These are phyloP conservation scores for Tetraodon nigroviridis DNA, from an alignment of 2,113 vertebrate species.

Conservation along the genomic window DNA sequence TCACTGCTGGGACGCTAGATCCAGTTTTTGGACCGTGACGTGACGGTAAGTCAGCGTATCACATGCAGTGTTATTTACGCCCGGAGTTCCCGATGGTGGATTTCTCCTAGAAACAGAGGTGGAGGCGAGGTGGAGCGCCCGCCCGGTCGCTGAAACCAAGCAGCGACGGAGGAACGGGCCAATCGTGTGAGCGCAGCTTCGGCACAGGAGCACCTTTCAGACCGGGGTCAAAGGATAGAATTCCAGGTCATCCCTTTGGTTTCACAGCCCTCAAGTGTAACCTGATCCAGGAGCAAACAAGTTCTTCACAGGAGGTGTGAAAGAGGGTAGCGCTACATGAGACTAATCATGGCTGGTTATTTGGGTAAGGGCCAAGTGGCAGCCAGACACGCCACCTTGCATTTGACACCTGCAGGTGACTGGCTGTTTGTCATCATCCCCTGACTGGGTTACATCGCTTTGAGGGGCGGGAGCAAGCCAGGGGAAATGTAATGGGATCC, in stretches of 20 bases:
- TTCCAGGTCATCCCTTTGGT: slow-evolving; percentile 62
- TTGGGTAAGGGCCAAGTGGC: slow-evolving; percentile 18
- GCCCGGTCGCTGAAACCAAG: neutral
- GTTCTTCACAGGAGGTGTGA: slow-evolving; percentile 44
- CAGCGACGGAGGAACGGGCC: neutral
- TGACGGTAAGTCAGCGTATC: slow-evolving; percentile 21
- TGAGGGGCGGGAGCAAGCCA: neutral
- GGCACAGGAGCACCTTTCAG: slow-evolving; percentile 25
- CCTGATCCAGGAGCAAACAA: slow-evolving; percentile 56
- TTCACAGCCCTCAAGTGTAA: slow-evolving; percentile 56
- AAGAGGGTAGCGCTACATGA: slow-evolving; percentile 14
- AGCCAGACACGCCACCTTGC: slow-evolving; percentile 6
- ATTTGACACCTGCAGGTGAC: slow-evolving; percentile 59
- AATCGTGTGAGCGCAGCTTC: slow-evolving; percentile 22
- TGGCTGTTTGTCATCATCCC: slow-evolving; percentile 10
- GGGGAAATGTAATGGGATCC: slow-evolving; percentile 30
- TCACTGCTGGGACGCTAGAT: slow-evolving; percentile 28
- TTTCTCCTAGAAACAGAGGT: neutral
- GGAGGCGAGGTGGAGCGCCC: neutral
- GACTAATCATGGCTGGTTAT: slow-evolving; percentile 39
- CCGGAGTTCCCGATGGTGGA: neutral
- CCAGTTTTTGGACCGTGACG: slow-evolving; percentile 32
- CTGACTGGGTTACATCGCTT: neutral
- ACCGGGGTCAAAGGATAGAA: slow-evolving; percentile 40
- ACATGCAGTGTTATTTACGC: slow-evolving; percentile 13